phyloP scores from a whole-genome alignment of 1,140 invertebrate species.

The Drosophila nasuta region DNA sequence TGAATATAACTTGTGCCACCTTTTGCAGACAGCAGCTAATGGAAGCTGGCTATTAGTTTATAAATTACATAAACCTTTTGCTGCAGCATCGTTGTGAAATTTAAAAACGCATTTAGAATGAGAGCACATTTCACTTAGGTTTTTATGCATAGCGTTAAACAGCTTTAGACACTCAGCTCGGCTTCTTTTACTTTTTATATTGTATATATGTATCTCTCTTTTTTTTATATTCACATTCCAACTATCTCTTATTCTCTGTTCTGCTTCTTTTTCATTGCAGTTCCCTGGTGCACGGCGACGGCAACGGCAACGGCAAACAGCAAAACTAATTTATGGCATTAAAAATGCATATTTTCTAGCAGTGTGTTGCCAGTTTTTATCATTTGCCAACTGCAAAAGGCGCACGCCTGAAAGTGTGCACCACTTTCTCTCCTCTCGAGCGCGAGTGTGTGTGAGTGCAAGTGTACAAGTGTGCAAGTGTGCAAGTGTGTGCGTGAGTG shows the following conservation, averaged over 20 bases:
- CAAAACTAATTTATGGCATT: constrained; percentile 83
- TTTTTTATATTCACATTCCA: constrained; percentile 35
- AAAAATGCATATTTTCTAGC: constrained; percentile 83
- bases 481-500: neutral
- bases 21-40: constrained; percentile 31
- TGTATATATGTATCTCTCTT: too few species aligned
- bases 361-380: constrained; percentile 76
- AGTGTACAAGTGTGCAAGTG: constrained; percentile 34
- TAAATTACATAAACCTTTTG: constrained; percentile 41
- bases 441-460: neutral
- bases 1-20: constrained; percentile 36
- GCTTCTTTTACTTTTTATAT: neutral
- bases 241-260: constrained; percentile 16
- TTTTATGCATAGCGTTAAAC: constrained; percentile 44
- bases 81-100: constrained; percentile 23
- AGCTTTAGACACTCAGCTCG: constrained; percentile 49
- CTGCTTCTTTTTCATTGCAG: constrained; percentile 42
- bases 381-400: constrained; percentile 66
- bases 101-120: constrained; percentile 47
- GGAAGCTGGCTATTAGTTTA: constrained; percentile 48
- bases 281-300: constrained; percentile 42
- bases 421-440: neutral
- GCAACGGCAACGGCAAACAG: constrained; percentile 57
- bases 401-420: constrained; percentile 38
- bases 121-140: constrained; percentile 37